Evolutionary conservation across 2,888 invertebrate genomes (phyloP).

Genomic region (Andrena fulva): DNA sequence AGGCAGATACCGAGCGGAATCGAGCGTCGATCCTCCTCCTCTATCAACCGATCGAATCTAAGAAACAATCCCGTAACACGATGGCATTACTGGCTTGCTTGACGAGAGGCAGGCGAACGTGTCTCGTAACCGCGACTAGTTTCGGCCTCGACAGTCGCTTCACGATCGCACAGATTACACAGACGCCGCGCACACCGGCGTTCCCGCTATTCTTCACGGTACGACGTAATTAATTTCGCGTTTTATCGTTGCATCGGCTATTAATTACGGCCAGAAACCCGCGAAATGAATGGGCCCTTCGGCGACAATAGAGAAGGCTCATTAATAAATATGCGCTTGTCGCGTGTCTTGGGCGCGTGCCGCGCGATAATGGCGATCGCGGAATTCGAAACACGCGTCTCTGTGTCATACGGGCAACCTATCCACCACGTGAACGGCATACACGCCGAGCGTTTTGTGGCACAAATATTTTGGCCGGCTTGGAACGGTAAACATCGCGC

Average conservation of each 20-base stretch:
- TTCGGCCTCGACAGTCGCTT: slow-evolving; percentile 7
- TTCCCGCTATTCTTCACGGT: slow-evolving; percentile 42
- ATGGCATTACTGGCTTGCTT: neutral
- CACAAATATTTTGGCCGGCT: slow-evolving; percentile 46
- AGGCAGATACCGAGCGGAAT: neutral
- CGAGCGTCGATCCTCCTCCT: neutral
- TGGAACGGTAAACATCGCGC: slow-evolving; percentile 34
- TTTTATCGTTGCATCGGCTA: slow-evolving; percentile 62
- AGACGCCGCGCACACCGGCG: slow-evolving; percentile 21
- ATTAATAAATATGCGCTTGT: slow-evolving; percentile 56
- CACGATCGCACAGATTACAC: slow-evolving; percentile 54
- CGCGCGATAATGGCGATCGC: slow-evolving; percentile 33
- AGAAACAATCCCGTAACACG: neutral
- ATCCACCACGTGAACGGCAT: slow-evolving; percentile 23
- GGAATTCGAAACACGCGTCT: slow-evolving; percentile 48
- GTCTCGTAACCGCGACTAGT: neutral
- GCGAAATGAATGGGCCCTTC: slow-evolving; percentile 50
- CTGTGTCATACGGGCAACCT: slow-evolving; percentile 22
- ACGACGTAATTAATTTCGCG: slow-evolving; percentile 62
- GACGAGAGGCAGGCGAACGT: neutral
- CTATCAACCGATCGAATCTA: neutral
- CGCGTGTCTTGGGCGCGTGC: slow-evolving; percentile 26
- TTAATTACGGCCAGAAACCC: slow-evolving; percentile 45
- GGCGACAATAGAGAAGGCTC: slow-evolving; percentile 51
- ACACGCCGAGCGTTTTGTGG: slow-evolving; percentile 21